Evolutionary conservation across 2,113 vertebrate species (phyloP).

Genomic region (Pelmatolapia mariae): DNA sequence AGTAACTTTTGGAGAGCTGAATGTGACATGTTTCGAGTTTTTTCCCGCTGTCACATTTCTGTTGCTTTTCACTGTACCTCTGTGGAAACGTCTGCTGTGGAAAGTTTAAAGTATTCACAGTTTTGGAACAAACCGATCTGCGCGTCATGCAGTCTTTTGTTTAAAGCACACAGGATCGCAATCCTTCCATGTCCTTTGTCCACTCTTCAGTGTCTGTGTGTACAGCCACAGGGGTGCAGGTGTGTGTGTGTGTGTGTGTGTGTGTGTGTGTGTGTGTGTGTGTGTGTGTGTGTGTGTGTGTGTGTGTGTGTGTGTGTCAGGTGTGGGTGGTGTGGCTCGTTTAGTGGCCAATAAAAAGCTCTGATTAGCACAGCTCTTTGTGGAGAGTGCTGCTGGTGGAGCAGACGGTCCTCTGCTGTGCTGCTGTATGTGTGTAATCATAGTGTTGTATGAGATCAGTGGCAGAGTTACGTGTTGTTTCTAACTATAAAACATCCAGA

Average conservation of each 20-base stretch:
- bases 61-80: neutral
- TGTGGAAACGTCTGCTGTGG: neutral
- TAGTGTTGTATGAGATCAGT: neutral
- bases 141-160: neutral
- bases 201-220: neutral
- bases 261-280: too few relatives aligned
- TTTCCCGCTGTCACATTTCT: neutral
- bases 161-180: neutral
- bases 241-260: neutral
- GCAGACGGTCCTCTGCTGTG: neutral
- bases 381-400: neutral
- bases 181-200: neutral
- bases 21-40: neutral
- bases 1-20: neutral
- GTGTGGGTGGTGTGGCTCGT: neutral
- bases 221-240: neutral
- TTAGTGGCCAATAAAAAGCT: neutral
- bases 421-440: neutral
- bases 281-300: neutral
- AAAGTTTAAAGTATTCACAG: neutral
- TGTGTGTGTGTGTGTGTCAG: neutral
- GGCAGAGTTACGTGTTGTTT: neutral
- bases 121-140: neutral
- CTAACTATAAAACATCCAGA: neutral
- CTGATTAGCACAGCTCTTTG: neutral